phyloP scores from a whole-genome alignment of 2,113 vertebrate genomes.

The Petaurus breviceps region DNA sequence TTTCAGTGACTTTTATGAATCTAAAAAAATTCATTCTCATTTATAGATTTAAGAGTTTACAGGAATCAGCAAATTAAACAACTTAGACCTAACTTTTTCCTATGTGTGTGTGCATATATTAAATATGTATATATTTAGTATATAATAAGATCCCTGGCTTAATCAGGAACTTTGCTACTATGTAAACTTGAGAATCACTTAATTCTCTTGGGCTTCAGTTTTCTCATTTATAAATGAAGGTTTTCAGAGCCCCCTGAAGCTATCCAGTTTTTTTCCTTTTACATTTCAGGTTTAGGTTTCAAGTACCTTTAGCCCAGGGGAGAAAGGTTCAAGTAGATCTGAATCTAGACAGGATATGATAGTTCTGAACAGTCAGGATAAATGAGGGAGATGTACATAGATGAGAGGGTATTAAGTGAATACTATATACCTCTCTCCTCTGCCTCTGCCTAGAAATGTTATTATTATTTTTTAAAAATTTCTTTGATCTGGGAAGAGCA shows the following conservation, averaged over 20 bases:
- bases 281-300: slow-evolving; percentile 1
- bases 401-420: not conserved
- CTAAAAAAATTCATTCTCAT: slow-evolving; percentile 9
- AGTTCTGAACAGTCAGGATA: not conserved
- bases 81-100: not conserved
- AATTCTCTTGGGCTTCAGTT: not conserved
- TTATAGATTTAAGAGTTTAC: not conserved
- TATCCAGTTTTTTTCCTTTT: not conserved
- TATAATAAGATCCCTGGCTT: not conserved
- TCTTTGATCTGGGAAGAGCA: not conserved
- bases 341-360: not conserved
- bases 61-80: not conserved
- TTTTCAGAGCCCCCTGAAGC: not conserved
- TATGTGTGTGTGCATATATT: not conserved
- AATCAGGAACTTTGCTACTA: not conserved
- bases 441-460: not conserved
- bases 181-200: not conserved
- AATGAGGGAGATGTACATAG: not conserved
- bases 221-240: not conserved
- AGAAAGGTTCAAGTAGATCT: not conserved
- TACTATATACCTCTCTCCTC: not conserved
- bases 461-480: not conserved
- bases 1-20: not conserved
- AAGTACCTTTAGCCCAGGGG: slow-evolving; percentile 4
- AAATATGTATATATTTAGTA: not conserved